Conservation (phyloP, 1,140 invertebrate species). For the Acromyrmex charruanus region DNA sequence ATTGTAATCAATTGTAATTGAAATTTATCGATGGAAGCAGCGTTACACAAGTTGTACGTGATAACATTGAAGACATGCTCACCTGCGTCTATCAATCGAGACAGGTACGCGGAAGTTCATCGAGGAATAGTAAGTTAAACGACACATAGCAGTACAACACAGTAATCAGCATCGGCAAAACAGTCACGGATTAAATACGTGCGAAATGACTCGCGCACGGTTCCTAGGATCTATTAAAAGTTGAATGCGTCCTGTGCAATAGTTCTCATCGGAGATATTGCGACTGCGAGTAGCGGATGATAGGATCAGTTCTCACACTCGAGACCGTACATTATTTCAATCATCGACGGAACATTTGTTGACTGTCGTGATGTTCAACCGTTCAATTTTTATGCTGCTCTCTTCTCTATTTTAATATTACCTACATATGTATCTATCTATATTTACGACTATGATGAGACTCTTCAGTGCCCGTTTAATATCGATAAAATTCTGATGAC, state of each 20-base stretch:
- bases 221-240: constrained; percentile 63
- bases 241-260: constrained; percentile 33
- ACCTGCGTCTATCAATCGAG: constrained; percentile 74
- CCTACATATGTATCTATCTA: neutral
- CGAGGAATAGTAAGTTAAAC: constrained; percentile 82
- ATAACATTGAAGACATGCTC: constrained; percentile 54
- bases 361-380: neutral
- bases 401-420: neutral
- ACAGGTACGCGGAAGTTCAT: constrained; percentile 84
- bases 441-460: neutral
- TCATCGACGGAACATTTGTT: neutral
- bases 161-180: constrained; percentile 75
- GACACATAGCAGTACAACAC: constrained; percentile 68
- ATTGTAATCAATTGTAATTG: neutral
- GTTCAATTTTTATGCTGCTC: neutral
- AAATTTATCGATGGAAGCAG: constrained; percentile 23
- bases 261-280: constrained; percentile 18
- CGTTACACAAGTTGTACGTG: constrained; percentile 47
- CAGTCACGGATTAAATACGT: constrained; percentile 84
- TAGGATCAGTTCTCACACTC: constrained; percentile 22
- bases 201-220: constrained; percentile 77
- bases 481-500: constrained; percentile 28
- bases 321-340: constrained; percentile 9
- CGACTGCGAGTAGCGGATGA: neutral
- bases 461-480: constrained; percentile 6